Evolutionary conservation across 2,113 vertebrate species (phyloP), one percentile per base, ranked within the genome.

Genomic region (Nesoenas mayeri): DNA sequence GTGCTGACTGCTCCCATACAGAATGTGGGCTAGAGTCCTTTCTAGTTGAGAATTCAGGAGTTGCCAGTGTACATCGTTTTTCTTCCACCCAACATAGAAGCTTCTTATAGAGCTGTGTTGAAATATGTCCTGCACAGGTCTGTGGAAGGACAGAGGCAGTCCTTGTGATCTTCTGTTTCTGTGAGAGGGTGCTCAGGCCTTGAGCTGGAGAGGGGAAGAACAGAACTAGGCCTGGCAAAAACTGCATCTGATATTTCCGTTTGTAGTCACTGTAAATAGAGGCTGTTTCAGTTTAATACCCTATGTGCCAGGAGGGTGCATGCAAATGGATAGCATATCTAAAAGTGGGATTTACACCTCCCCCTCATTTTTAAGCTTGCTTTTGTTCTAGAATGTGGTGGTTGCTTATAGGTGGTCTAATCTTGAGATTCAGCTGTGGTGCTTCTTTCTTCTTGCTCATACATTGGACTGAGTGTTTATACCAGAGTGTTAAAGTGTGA

Each of bases 51-150:
- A 88, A 94, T 79, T 66, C 19, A 54, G 29, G 40, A 50, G 21
- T 61, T 88, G 53, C 31, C 51, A 70, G 8, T 38, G 34, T 44
- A 36, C 11, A 5, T 61, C 3, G 1, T 58, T 58, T 28, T 15
- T 61, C n/a, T 48, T 53, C 47, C 36, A 34, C 61, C 15, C 53
- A 58, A 6, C 3, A 3, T 1, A 42, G 44, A 79, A 71, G 48
- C 13, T 48, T 72, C 64, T 62, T 40, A 2, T 0, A n/a, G 69
- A 58, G 18, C 34, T 36, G 8, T 74, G 56, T 26, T 91, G 40
- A 17, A 47, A 16, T 5, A 6, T 83, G 44, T 50, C 18, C 40
- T 64, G 47, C 0, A 0, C 22, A 19, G 51, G 25, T 0, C 0
- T 47, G 50, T 77, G 62, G 36, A 66, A 91, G 48, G 66, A 62